Percentiles rank a stretch among this genome's conserved stretches.
Evolutionary conservation across 2,797 vertebrate species (phyloP).

Genomic region (Percopsis omiscomaycus): DNA sequence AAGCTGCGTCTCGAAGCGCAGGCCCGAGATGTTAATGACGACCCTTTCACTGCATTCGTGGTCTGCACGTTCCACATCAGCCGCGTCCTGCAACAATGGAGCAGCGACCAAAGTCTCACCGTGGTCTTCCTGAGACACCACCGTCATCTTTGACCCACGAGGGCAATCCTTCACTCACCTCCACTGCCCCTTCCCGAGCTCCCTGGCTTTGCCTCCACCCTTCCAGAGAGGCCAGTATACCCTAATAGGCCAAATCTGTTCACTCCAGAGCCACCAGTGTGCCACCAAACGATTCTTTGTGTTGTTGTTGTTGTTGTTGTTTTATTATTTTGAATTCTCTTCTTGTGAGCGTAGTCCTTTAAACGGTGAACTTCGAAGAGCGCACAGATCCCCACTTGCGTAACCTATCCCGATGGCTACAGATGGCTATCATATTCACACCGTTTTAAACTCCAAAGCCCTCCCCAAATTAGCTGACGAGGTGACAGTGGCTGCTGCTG

Average conservation of each 20-base stretch:
- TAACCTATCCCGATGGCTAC: slow-evolving; percentile 55
- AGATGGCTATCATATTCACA: slow-evolving; percentile 77
- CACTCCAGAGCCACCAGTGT: neutral
- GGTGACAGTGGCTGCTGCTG: slow-evolving; percentile 69
- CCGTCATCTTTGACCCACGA: slow-evolving; percentile 75
- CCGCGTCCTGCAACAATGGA: slow-evolving; percentile 66
- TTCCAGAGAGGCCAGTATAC: slow-evolving; percentile 34
- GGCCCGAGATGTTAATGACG: slow-evolving; percentile 91
- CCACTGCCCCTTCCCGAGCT: slow-evolving; percentile 51
- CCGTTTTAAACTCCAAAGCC: slow-evolving; percentile 78
- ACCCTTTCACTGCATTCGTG: slow-evolving; percentile 87
- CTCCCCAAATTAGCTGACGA: slow-evolving; percentile 72
- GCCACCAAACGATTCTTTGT: slow-evolving; percentile 7
- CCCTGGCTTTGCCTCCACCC: slow-evolving; percentile 38
- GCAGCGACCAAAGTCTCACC: slow-evolving; percentile 72
- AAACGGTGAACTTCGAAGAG: slow-evolving; percentile 61
- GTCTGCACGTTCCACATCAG: slow-evolving; percentile 74
- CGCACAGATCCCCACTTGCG: slow-evolving; percentile 66
- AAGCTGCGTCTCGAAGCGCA: slow-evolving; percentile 92
- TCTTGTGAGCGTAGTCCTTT: slow-evolving; percentile 63
- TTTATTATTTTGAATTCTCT: slow-evolving; percentile 31
- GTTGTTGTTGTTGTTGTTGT: slow-evolving; percentile 33
- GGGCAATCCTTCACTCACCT: slow-evolving; percentile 64
- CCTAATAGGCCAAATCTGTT: slow-evolving; percentile 21
- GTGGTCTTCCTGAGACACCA: slow-evolving; percentile 79